A percentile compares a stretch with the other conserved stretches of the same genome.
These are phyloP conservation scores for Porites divaricata DNA, from an alignment of 92 coral and sea anemone genomes.

Conservation along the genomic window DNA sequence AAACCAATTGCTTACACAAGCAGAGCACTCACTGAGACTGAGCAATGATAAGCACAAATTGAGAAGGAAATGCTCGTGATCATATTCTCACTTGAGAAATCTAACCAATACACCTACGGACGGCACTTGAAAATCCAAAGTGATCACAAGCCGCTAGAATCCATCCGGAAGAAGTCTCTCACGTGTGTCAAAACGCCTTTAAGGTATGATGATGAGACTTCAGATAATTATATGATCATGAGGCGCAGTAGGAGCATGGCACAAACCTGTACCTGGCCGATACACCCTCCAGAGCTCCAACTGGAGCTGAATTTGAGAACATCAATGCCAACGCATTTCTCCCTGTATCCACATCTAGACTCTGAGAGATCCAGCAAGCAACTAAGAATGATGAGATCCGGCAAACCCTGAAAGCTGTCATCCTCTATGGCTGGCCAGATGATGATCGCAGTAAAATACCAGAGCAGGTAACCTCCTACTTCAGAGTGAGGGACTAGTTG, in stretches of 20 bases:
- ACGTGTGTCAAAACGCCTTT: slow-evolving; percentile 9
- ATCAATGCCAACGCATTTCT: slow-evolving; percentile 2
- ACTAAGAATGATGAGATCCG: slow-evolving; percentile 39
- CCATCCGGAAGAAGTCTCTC: slow-evolving; percentile 26
- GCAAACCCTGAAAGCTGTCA: slow-evolving; percentile 47
- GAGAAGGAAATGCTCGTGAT: no score
- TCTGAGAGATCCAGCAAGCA: slow-evolving; percentile 31
- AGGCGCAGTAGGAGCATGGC: neutral
- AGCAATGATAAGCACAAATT: no score
- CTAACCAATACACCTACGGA: no score
- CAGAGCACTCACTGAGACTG: slow-evolving; percentile 44
- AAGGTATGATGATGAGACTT: no score
- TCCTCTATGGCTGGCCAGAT: slow-evolving; percentile 63
- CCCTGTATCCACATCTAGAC: slow-evolving; percentile 30
- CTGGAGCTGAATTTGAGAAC: slow-evolving; percentile 12
- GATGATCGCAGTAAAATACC: slow-evolving; percentile 41
- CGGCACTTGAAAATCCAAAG: no score
- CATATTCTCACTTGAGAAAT: no score
- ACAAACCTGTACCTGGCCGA: slow-evolving; percentile 7
- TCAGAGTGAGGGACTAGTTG: slow-evolving; percentile 53
- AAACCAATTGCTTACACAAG: slow-evolving; percentile 50
- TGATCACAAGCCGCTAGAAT: no score
- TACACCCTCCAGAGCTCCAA: slow-evolving; percentile 11
- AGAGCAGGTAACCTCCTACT: slow-evolving; percentile 36
- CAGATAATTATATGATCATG: no score